Evolutionary conservation across 2,888 invertebrate genomes (phyloP).

Genomic region (Rosalia funebris): DNA sequence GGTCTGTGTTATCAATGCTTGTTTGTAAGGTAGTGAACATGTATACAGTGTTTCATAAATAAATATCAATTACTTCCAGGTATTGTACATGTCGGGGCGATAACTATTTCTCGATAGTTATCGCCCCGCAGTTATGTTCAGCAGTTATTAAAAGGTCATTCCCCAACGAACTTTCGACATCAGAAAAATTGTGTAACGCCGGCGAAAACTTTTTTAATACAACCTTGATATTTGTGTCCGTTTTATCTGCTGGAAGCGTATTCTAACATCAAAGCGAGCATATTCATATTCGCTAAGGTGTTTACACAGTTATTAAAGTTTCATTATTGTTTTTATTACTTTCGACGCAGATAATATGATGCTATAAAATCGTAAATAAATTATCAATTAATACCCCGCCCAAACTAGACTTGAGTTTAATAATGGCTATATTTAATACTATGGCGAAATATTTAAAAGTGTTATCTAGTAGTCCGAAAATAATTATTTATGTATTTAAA

Average conservation of each 20-base stretch:
- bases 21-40: too few relatives aligned
- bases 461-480: slow-evolving; percentile 8
- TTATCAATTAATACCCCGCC: background rate
- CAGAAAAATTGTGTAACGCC: background rate
- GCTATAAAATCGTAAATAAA: background rate
- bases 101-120: too few relatives aligned
- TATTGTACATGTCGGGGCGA: too few relatives aligned
- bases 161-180: too few relatives aligned
- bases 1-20: too few relatives aligned
- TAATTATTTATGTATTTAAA: slow-evolving; percentile 6
- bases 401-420: background rate
- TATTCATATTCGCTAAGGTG: background rate
- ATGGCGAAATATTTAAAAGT: background rate
- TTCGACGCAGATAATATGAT: background rate
- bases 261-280: background rate
- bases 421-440: background rate
- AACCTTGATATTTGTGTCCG: background rate
- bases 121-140: too few relatives aligned
- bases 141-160: too few relatives aligned
- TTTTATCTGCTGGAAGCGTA: background rate
- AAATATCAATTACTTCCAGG: too few relatives aligned
- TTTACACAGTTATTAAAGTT: background rate
- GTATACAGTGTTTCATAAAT: too few relatives aligned
- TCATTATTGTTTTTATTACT: slow-evolving; percentile 1
- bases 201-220: background rate